Evolutionary conservation across 2,797 vertebrate genomes (phyloP), one percentile per base, ranked within the genome.

Genomic region (Macropodus opercularis): DNA sequence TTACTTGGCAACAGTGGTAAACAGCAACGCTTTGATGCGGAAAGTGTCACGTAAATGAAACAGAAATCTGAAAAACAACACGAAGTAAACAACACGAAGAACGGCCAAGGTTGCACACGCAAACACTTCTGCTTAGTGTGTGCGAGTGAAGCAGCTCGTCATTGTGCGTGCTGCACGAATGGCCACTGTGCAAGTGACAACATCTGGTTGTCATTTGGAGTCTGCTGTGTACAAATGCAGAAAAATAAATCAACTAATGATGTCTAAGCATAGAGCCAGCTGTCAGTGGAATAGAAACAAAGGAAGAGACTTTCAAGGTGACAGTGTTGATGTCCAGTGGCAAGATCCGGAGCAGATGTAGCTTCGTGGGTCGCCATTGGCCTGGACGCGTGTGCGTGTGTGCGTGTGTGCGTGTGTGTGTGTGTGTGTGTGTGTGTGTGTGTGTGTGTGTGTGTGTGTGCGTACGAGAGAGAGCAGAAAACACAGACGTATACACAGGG

Each of bases 311-410:
- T 65, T 68, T 77, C 24, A 71, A 75, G 66, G 69, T 72, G 75
- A 55, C 53, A 44, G 27, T 50, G 64, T 48, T 66, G 39, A 36
- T 49, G 60, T 72, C 51, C 64, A 46, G 34, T 31, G 44, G 60
- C 54, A 56, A 76, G 8, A 52, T 54, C 58, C 19, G 36, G 54
- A 46, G 55, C 74, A 86, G 75, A 75, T 82, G 85, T 82, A 43
- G 48, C 62, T 80, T 73, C 49, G 81, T 66, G 35, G 19, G 58
- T 29, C 67, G 29, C 44, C 72, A 53, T 54, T 78, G 72, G 77
- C 60, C 58, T 29, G 21, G 15, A 64, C 39, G n/a, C 34, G 46
- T 36, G 18, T 65, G 41, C 34, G 26, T 36, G 31, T 22, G 32
- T 49, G 42, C 23, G 39, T 44, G 17, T 57, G 8, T 41, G 52